phyloP scores from a whole-genome alignment of 2,113 vertebrate species.

The Cettia cetti region DNA sequence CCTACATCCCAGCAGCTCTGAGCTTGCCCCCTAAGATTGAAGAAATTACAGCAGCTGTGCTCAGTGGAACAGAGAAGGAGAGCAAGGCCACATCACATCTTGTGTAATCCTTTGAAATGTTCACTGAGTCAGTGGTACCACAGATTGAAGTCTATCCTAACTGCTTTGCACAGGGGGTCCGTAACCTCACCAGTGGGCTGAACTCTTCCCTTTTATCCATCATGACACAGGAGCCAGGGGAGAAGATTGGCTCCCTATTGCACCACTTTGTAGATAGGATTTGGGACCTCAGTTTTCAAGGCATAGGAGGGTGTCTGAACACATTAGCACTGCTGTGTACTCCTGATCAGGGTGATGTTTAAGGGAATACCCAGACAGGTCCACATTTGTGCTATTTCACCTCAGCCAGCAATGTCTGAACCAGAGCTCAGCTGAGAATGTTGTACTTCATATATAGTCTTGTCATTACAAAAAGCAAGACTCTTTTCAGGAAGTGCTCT shows the following conservation, averaged over 20 bases:
- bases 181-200: neutral
- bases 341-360: neutral
- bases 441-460: neutral
- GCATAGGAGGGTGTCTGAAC: neutral
- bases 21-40: neutral
- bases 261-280: neutral
- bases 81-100: neutral
- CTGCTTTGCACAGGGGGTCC: neutral
- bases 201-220: neutral
- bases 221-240: neutral
- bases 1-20: neutral
- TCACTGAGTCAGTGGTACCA: neutral
- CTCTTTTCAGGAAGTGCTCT: neutral
- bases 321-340: neutral
- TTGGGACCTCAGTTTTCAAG: neutral
- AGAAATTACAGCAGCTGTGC: neutral
- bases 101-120: neutral
- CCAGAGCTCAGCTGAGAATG: neutral
- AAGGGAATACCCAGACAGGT: neutral
- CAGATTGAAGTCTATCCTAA: neutral
- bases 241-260: neutral
- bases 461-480: neutral
- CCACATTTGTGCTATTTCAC: neutral
- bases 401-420: neutral
- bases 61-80: neutral